Percentiles rank a stretch among this genome's conserved stretches.
Conservation (phyloP, 2,797 vertebrate species). For the Heliangelus exortis region DNA sequence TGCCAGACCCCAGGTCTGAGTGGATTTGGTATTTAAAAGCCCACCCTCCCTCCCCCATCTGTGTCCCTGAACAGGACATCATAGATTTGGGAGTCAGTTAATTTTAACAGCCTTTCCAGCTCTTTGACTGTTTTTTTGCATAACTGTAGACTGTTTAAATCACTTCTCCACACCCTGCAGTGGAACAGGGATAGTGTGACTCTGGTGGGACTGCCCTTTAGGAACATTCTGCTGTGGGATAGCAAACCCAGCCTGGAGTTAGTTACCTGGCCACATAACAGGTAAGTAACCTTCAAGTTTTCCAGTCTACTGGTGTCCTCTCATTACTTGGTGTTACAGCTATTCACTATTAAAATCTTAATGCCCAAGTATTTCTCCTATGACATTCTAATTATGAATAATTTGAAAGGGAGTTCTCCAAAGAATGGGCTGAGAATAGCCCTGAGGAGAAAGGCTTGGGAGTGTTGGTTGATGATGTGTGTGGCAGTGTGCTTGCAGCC, state of each 20-base stretch:
- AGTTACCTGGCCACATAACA: background rate
- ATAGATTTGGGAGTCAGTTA: background rate
- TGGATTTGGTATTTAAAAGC: background rate
- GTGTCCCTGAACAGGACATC: background rate
- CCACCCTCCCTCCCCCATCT: rapidly evolving
- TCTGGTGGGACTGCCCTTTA: rapidly evolving
- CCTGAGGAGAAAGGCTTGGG: no score
- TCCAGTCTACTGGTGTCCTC: no score
- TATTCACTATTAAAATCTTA: no score
- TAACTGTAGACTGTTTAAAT: background rate
- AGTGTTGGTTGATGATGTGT: no score
- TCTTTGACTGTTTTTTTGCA: background rate
- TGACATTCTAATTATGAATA: no score
- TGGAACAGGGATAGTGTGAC: background rate
- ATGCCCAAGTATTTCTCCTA: no score
- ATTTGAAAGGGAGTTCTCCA: no score
- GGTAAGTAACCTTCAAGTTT: no score
- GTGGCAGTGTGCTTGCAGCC: no score
- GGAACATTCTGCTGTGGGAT: background rate
- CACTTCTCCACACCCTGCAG: rapidly evolving
- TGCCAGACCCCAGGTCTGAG: rapidly evolving
- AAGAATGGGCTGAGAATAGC: no score
- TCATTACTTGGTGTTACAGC: no score
- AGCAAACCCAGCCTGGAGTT: background rate
- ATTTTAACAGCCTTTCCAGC: background rate